Conservation (phyloP, 2,113 vertebrate species). For the Rousettus leschenaultii region DNA sequence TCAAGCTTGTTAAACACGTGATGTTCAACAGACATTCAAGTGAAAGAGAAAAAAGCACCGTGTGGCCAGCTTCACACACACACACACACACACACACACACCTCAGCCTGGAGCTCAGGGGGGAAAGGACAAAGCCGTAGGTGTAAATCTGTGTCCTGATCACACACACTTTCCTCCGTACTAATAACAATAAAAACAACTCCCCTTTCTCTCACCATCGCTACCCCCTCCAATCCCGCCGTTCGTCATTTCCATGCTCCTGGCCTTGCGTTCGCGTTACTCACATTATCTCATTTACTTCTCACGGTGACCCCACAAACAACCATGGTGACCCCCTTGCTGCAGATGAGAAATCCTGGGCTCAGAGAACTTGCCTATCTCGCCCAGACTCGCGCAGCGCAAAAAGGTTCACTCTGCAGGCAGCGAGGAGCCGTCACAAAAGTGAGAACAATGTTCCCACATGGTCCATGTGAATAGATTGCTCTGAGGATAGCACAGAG, state of each 20-base stretch:
- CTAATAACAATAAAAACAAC: neutral
- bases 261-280: neutral
- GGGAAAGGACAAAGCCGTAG: neutral
- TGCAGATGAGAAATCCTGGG: neutral
- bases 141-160: neutral
- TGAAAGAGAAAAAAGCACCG: neutral
- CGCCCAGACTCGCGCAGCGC: neutral
- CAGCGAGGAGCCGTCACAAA: neutral
- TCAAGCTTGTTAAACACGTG: neutral
- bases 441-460: neutral
- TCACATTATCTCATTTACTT: neutral
- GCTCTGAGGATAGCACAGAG: neutral
- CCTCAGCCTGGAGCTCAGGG: neutral
- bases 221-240: too few relatives aligned
- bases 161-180: neutral
- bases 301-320: neutral
- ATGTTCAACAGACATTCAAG: neutral
- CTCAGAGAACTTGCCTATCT: too few relatives aligned
- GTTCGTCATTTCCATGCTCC: rapidly evolving
- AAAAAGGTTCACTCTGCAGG: neutral
- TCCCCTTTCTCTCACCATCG: neutral
- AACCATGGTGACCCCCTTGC: too few relatives aligned
- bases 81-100: neutral
- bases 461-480: neutral
- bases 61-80: neutral